Base-by-base conservation (phyloP, 2,797 vertebrate species). In the Sebastiscus tertius region DNA sequence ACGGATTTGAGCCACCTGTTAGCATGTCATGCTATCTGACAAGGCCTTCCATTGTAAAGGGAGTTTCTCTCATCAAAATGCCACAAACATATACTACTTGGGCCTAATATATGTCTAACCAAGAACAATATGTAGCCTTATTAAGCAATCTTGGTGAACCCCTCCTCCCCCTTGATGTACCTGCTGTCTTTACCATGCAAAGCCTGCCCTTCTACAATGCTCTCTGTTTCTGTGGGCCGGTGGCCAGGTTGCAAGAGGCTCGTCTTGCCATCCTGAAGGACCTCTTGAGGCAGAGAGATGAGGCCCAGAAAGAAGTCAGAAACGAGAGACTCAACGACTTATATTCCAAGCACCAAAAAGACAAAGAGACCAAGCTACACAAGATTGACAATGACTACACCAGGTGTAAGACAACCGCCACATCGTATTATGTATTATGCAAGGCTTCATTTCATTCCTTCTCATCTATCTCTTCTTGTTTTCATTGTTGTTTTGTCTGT, bases 211-310 rank as follows among this genome's bases (percentile, higher is more conserved):
- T 27, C 66, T 77, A 8, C n/a, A 26, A 27, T 42, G 31, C 22
- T 60, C 6, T 34, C 4, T 82, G 5, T 85, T 27, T 72, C 59
- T 86, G 11, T 81, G 73, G 56, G 12, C 77, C 77, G 31, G 20
- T 74, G 63, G 75, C 62, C 89, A 99, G 98, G 88, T 83, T 99
- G 77, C 97, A 99, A 89, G 96, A 97, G 33, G 77, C 92, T 36
- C 96, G 95, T 12, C 90, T 98, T 36, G 90, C 94, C 79, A 87
- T 97, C 83, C 93, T 99, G 62, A 95, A 86, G 80, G 90, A 95
- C 60, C 86, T 97, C 64, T 82, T 98, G 88, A 84, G 0, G 79
- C 95, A 93, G 77, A 95, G 92, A 74, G 93, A 96, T 5, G 79
- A 95, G 72, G 93, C 92, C 58, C 95, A 94, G 85, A 92, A 91